Evolutionary conservation across 2,797 vertebrate species (phyloP), one percentile per base, ranked within the genome.

Genomic region (Phaenicophaeus curvirostris): DNA sequence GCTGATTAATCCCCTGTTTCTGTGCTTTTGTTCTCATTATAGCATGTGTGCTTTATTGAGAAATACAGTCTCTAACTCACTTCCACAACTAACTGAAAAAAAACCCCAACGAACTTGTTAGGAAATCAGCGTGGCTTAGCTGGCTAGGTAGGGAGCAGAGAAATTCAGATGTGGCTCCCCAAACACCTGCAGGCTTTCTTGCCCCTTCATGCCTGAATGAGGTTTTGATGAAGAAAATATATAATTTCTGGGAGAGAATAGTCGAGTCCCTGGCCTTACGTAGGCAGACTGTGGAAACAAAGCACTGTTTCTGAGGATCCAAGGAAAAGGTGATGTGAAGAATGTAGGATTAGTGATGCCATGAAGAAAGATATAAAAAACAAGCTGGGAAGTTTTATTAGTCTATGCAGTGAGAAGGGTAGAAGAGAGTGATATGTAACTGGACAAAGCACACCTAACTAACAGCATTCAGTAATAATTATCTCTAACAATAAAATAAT

Each of bases 31-130:
- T 58, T 81, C 42, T 58, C 24, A 48, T 14, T 37, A 42, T 25
- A 62, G 19, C 4, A 3, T 25, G 12, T 35, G 20, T 1, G 1
- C 39, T 85, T 58, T 62, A 37, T 13, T 35, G 59, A 42, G 71
- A 81, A 81, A 58, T 30, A 17, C 6, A 30, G 19, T 76, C 27
- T 17, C 69, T 66, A 66, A 51, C 66, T n/a, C 37, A 63, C 33
- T 67, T 63, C 27, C 15, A 33, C 24, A 62, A 67, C 50, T 76
- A 63, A 53, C 37, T 73, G 71, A 62, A 24, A 16, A 73, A 91
- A 68, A 42, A 54, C 13, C 39, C 39, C n/a, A n/a, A 39, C 39
- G 39, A 39, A 39, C 39, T 6, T 0, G 0, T 54, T 63, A 41
- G 35, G 41, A 82, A 73, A 59, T 8, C 11, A 59, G 28, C 24